Conservation (phyloP, 1,140 invertebrate species). For the Pseudachorutes palmiensis region DNA sequence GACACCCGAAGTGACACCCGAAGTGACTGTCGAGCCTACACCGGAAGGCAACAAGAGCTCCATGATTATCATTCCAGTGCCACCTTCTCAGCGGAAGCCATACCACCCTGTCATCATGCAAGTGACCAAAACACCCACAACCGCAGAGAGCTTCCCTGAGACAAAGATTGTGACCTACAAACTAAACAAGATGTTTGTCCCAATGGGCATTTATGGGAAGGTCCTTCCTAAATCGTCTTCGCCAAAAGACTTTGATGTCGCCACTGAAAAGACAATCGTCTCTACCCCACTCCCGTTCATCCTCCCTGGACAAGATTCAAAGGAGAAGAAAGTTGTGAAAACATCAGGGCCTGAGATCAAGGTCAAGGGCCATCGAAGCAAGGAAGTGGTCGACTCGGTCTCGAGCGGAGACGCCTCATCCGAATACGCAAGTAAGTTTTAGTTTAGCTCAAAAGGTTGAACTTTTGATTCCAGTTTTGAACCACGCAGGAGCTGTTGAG, state of each 20-base stretch:
- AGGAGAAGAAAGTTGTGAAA: neutral
- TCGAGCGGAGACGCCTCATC: conserved; percentile 2
- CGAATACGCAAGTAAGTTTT: conserved; percentile 12
- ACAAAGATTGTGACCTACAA: conserved; percentile 31
- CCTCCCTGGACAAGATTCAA: conserved; percentile 7
- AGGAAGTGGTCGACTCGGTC: conserved; percentile 11
- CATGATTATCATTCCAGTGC: conserved; percentile 36
- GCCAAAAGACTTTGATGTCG: neutral
- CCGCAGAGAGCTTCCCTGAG: conserved; percentile 16
- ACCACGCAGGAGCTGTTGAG: conserved; percentile 8
- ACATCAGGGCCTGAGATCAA: conserved; percentile 15
- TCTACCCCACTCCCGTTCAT: conserved; percentile 23
- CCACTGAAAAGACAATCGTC: neutral
- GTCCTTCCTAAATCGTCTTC: conserved; percentile 21
- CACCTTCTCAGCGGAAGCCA: conserved; percentile 29
- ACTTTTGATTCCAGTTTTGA: conserved; percentile 5
- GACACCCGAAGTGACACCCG: neutral
- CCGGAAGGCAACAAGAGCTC: conserved; percentile 14
- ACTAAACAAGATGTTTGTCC: conserved; percentile 38
- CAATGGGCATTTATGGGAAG: conserved; percentile 37
- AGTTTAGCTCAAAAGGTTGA: neutral
- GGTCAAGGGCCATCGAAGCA: conserved; percentile 28
- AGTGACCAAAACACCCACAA: conserved; percentile 24
- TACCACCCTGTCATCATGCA: conserved; percentile 37
- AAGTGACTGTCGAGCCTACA: neutral